Base-by-base conservation (phyloP, 2,888 invertebrate genomes). In the Pollenia angustigena region DNA sequence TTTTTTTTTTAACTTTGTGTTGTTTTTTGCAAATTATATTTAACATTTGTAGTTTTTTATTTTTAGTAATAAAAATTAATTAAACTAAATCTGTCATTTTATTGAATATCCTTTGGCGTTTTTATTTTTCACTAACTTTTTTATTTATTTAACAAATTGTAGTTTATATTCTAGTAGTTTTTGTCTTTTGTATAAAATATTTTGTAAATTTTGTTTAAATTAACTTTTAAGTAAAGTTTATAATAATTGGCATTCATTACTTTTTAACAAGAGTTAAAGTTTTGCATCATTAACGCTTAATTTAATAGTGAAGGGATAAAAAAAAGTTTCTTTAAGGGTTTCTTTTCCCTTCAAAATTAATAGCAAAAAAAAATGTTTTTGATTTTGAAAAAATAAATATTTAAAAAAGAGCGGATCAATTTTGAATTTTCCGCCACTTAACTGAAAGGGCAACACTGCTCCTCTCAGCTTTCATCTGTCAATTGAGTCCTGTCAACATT, bases 211-310 rank as follows among this genome's bases (percentile, higher is more conserved):
- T 62, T 54, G 6, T 62, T 3, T 7, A 44, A 66, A 78, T 6
- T 76, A 64, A 46, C 11, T 66, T 46, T 46, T 18, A 1, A 44
- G 14, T 11, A 0, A 50, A 42, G 50, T 56, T 16, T 44, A 6
- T 8, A 10, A 52, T 18, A 79, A 62, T 79, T 85, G 60, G 64
- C 58, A 52, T 11, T 72, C 32, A 64, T 72, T 46, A 52, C 23
- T 46, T n/a, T 12, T 23, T 42, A 64, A 78, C 83, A 71, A 83
- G 71, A 78, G 71, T 56, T 78, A 56, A 78, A 62, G 16, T 78
- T 83, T 69, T 64, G 40, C 60, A 52, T 75, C 40, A 56, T 18
- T 54, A 50, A 58, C 18, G 11, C 74, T 84, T 82, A 48, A 8
- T 54, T 56, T 40, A 16, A 52, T 32, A 4, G 32, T 32, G 32